Percentiles rank a stretch among this genome's conserved stretches.
phyloP scores from a whole-genome alignment of 2,797 vertebrate genomes.

The Artibeus jamaicensis region DNA sequence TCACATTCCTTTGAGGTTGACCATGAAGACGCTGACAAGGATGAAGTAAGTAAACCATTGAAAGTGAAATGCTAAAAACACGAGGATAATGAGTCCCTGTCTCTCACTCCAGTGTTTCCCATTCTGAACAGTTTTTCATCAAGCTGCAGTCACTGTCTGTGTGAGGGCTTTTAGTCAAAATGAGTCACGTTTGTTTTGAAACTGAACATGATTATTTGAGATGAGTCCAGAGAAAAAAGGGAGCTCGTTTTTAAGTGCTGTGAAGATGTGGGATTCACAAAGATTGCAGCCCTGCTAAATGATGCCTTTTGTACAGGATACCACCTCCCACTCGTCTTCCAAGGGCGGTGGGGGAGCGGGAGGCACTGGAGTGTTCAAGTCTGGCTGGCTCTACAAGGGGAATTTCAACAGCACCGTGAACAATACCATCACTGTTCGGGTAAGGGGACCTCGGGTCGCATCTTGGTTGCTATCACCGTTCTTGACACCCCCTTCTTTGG shows the following conservation, averaged over 20 bases:
- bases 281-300: conserved; percentile 56
- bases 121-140: conserved; percentile 28
- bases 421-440: conserved; percentile 97
- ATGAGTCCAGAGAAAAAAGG: neutral
- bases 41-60: conserved; percentile 89
- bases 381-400: conserved; percentile 98
- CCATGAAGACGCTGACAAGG: conserved; percentile 97
- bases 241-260: neutral
- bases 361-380: conserved; percentile 94
- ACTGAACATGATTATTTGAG: neutral
- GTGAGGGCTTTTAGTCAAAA: conserved; percentile 5
- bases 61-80: neutral
- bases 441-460: conserved; percentile 81
- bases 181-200: conserved; percentile 54
- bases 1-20: conserved; percentile 98
- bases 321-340: conserved; percentile 96
- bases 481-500: neutral
- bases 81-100: neutral
- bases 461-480: conserved; percentile 19
- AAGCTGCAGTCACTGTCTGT: conserved; percentile 7
- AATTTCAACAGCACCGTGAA: conserved; percentile 99
- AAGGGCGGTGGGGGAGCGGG: conserved; percentile 93
- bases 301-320: conserved; percentile 88
- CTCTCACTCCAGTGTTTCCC: neutral
- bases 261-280: neutral